These are phyloP conservation scores for Andrena hattorfiana DNA, from an alignment of 2,888 invertebrate genomes.

Conservation along the genomic window DNA sequence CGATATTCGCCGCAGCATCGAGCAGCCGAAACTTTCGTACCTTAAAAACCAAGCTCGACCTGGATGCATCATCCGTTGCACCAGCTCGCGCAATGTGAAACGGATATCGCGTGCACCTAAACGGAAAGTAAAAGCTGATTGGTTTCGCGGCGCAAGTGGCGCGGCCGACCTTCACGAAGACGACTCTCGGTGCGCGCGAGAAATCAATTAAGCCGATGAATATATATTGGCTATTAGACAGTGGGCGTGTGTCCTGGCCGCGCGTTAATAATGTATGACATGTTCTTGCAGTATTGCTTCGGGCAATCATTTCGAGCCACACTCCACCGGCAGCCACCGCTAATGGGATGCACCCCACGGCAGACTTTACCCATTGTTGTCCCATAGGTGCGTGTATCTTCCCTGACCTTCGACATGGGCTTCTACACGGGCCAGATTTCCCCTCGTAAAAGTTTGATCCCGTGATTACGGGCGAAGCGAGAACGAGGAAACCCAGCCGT, in stretches of 20 bases:
- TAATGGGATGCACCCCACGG: slow-evolving; percentile 77
- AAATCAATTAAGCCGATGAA: slow-evolving; percentile 81
- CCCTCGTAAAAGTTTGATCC: slow-evolving; percentile 68
- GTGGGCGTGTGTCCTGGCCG: slow-evolving; percentile 69
- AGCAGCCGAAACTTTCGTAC: background rate
- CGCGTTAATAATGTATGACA: slow-evolving; percentile 78
- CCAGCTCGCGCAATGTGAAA: background rate
- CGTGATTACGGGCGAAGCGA: slow-evolving; percentile 62
- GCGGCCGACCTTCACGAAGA: slow-evolving; percentile 56
- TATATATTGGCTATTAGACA: slow-evolving; percentile 81
- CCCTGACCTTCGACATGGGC: slow-evolving; percentile 72
- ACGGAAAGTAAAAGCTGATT: slow-evolving; percentile 51
- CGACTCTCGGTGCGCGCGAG: slow-evolving; percentile 63
- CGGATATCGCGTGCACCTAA: slow-evolving; percentile 39
- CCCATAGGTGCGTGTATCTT: slow-evolving; percentile 68
- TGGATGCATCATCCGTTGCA: background rate
- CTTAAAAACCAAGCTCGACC: background rate
- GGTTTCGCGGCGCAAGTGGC: slow-evolving; percentile 36
- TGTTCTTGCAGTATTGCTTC: slow-evolving; percentile 75
- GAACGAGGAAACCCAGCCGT: slow-evolving; percentile 58
- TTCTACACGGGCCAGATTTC: slow-evolving; percentile 60
- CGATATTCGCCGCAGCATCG: slow-evolving; percentile 12
- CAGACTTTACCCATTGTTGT: slow-evolving; percentile 71
- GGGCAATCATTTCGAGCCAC: slow-evolving; percentile 67
- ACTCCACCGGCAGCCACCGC: slow-evolving; percentile 48